phyloP scores from a whole-genome alignment of 2,888 invertebrate species.

The Acholoe squamosa region DNA sequence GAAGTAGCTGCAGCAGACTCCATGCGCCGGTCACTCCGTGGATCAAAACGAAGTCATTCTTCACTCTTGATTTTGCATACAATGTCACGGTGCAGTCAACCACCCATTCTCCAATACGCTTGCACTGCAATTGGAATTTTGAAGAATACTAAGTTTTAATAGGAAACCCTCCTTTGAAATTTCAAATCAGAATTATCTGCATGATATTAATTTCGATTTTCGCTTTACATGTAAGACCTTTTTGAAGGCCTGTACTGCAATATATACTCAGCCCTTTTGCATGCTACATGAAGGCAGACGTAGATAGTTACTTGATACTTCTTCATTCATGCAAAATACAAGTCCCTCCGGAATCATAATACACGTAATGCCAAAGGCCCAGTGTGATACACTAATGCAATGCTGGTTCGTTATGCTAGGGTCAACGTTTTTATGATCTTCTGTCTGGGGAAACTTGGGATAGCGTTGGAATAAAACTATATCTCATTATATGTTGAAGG shows the following conservation, averaged over 20 bases:
- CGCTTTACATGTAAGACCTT: not conserved
- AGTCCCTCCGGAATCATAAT: not conserved
- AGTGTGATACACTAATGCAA: not conserved
- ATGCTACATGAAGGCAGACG: not conserved
- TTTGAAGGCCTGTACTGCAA: not conserved
- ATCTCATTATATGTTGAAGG: no score
- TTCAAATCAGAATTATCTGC: no score
- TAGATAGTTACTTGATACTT: not conserved
- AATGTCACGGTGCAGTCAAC: not conserved
- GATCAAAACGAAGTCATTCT: conserved; percentile 8
- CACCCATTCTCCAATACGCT: not conserved
- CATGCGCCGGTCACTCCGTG: conserved; percentile 5
- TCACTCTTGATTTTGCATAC: not conserved
- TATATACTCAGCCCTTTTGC: no score
- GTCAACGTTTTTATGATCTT: no score
- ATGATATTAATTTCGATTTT: not conserved
- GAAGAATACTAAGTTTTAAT: no score
- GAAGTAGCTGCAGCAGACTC: not conserved
- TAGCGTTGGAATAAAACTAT: no score
- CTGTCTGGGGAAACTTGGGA: no score
- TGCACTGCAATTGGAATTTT: not conserved
- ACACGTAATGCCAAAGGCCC: no score
- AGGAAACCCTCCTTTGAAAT: not conserved
- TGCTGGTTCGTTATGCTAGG: not conserved
- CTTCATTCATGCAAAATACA: not conserved